A percentile compares a stretch with the other conserved stretches of the same genome.
These are phyloP conservation scores for Bursaphelenchus mucronatus DNA, from an alignment of 1,140 invertebrate species.

Conservation along the genomic window DNA sequence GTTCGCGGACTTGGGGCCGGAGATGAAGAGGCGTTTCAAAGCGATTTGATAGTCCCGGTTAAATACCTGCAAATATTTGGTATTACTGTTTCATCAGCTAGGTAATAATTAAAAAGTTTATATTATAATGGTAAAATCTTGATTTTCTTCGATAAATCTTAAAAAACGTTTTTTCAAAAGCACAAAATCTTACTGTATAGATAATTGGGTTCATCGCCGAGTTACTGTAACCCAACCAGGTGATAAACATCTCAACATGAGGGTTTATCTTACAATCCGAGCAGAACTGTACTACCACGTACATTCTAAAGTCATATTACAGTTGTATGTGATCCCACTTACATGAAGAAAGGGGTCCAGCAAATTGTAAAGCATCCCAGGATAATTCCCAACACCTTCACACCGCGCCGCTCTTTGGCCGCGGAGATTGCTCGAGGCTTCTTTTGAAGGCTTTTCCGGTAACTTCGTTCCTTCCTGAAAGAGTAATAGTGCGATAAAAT, in stretches of 20 bases:
- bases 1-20: background rate
- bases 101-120: background rate
- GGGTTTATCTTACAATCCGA: constrained; percentile 48
- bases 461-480: constrained; percentile 52
- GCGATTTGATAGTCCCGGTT: constrained; percentile 61
- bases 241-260: constrained; percentile 61
- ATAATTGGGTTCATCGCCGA: constrained; percentile 61
- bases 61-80: constrained; percentile 49
- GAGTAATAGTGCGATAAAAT: too few relatives aligned
- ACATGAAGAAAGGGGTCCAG: constrained; percentile 61
- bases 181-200: constrained; percentile 46
- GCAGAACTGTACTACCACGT: constrained; percentile 58
- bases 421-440: constrained; percentile 60
- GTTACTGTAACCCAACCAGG: constrained; percentile 59
- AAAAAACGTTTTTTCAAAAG: constrained; percentile 10
- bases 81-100: too few relatives aligned
- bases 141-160: background rate
- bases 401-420: constrained; percentile 58
- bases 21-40: constrained; percentile 53
- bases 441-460: constrained; percentile 57
- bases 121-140: background rate
- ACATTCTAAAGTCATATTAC: constrained; percentile 47
- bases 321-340: background rate
- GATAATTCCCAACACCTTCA: constrained; percentile 59
- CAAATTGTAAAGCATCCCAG: constrained; percentile 60